Conservation (phyloP, 2,888 invertebrate genomes). For the Cryptosula pallasiana region DNA sequence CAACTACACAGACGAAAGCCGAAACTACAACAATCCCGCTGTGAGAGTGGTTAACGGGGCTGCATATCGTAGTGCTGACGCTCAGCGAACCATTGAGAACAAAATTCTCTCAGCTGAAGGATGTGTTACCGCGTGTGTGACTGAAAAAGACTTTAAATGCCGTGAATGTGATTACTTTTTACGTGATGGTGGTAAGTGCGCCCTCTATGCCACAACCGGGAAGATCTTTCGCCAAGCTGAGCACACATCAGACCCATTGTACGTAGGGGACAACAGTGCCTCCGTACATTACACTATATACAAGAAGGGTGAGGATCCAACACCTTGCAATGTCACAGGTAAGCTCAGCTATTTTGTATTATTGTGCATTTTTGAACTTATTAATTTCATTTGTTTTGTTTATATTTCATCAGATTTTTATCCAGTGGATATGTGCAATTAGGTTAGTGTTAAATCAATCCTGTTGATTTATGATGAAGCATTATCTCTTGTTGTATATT, state of each 20-base stretch:
- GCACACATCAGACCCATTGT: background rate
- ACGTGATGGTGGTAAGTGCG: conserved; percentile 3
- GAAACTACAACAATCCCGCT: background rate
- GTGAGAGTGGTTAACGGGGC: background rate
- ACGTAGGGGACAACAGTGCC: conserved; percentile 2
- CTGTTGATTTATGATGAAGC: no score
- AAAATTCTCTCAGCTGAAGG: background rate
- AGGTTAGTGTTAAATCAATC: no score
- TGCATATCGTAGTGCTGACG: conserved; percentile 9
- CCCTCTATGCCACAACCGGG: conserved; percentile 1
- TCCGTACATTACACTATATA: conserved; percentile 9
- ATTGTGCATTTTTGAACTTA: no score
- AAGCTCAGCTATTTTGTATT: no score
- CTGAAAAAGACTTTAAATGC: conserved; percentile 16
- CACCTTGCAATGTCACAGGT: background rate
- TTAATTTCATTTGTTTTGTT: no score
- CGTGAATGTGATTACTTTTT: background rate
- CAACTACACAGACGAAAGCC: background rate
- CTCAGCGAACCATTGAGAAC: background rate
- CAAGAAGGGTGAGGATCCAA: background rate
- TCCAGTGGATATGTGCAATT: no score
- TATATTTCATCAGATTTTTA: no score
- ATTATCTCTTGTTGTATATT: no score
- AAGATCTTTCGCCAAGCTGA: background rate
- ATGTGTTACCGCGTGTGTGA: background rate